Conservation (phyloP, 2,113 vertebrate species). For the Takifugu bimaculatus region DNA sequence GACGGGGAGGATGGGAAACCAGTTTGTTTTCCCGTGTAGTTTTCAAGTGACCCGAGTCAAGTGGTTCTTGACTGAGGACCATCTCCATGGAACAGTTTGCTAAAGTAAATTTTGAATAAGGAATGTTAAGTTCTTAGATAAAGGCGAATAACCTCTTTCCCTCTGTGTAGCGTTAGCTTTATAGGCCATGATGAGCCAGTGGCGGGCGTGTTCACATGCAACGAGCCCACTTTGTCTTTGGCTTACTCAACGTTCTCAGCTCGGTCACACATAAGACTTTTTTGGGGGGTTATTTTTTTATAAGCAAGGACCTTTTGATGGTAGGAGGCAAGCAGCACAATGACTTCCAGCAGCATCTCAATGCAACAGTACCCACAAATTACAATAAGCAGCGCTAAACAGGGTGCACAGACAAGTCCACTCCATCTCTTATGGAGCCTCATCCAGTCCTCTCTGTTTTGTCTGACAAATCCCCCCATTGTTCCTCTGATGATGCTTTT, state of each 20-base stretch:
- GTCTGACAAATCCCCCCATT: conserved; percentile 76
- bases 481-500: conserved; percentile 76
- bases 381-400: conserved; percentile 75
- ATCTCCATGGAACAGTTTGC: conserved; percentile 36
- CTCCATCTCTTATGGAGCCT: conserved; percentile 74
- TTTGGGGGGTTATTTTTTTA: conserved; percentile 37
- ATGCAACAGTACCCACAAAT: conserved; percentile 71
- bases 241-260: conserved; percentile 56
- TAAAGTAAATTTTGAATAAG: conserved; percentile 56
- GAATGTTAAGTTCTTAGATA: not conserved
- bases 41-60: conserved; percentile 65
- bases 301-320: conserved; percentile 68
- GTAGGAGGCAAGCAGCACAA: conserved; percentile 72
- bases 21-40: conserved; percentile 61
- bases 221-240: conserved; percentile 39
- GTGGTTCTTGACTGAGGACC: conserved; percentile 51
- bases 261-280: conserved; percentile 53
- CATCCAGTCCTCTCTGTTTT: conserved; percentile 73
- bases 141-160: conserved; percentile 6
- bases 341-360: conserved; percentile 72
- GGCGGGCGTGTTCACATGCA: conserved; percentile 31
- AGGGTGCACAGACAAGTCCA: conserved; percentile 69
- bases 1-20: conserved; percentile 42
- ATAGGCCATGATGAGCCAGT: conserved; percentile 31
- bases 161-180: conserved; percentile 13